A percentile compares a stretch with the other conserved stretches of the same genome.
Evolutionary conservation across 2,113 vertebrate species (phyloP).

Genomic region (Sarotherodon lohbergeri): DNA sequence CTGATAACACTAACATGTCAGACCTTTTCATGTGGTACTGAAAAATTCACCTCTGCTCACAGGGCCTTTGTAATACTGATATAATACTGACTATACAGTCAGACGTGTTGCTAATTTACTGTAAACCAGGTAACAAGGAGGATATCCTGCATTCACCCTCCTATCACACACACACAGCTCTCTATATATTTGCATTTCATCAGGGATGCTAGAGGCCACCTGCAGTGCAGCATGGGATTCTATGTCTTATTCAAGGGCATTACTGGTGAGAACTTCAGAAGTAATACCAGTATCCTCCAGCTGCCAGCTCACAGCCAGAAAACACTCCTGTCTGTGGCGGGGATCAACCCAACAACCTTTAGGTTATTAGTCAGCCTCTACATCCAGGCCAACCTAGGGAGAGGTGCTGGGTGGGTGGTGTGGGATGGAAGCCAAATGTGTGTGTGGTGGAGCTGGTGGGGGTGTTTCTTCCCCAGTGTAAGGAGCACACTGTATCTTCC

Average conservation of each 20-base stretch:
- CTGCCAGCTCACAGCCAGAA: constrained; percentile 63
- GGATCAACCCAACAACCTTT: constrained; percentile 69
- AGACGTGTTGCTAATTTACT: not conserved
- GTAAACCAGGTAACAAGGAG: not conserved
- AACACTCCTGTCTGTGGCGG: constrained; percentile 60
- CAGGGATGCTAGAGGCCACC: constrained; percentile 49
- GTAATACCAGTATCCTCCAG: constrained; percentile 59
- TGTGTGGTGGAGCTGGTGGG: constrained; percentile 48
- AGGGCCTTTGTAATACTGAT: not conserved
- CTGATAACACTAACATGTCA: not conserved
- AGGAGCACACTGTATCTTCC: constrained; percentile 77
- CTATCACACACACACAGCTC: not conserved
- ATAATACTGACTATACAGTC: not conserved
- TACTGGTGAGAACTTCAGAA: constrained; percentile 61
- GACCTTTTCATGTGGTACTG: not conserved
- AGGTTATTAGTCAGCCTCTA: constrained; percentile 69
- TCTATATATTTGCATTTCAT: constrained; percentile 55
- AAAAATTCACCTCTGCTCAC: not conserved
- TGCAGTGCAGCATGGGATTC: constrained; percentile 51
- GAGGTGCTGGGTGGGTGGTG: constrained; percentile 48
- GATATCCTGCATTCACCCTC: not conserved
- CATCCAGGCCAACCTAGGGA: constrained; percentile 61
- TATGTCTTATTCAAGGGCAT: constrained; percentile 65
- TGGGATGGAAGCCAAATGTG: constrained; percentile 55
- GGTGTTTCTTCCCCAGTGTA: constrained; percentile 73